A percentile compares a stretch with the other conserved stretches of the same genome.
phyloP scores from a whole-genome alignment of 2,888 invertebrate genomes.

The Chrysodeixis includens region DNA sequence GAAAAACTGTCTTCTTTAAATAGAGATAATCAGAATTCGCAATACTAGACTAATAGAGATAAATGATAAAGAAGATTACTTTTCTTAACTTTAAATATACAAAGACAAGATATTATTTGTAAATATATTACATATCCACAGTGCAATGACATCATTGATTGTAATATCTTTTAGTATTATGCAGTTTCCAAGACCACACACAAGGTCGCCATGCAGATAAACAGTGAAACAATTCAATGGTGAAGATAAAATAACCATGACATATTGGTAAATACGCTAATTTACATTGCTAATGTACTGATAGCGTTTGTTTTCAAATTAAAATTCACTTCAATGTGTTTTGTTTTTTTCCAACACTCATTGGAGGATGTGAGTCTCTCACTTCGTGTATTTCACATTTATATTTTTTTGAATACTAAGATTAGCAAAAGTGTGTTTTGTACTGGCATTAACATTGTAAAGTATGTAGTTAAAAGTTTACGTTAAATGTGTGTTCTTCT shows the following conservation, averaged over 20 bases:
- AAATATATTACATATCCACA: background rate
- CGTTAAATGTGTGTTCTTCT: too few species aligned
- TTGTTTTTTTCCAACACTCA: constrained; percentile 27
- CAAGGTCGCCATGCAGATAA: constrained; percentile 10
- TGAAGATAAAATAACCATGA: constrained; percentile 34
- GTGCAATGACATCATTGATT: background rate
- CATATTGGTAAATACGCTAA: constrained; percentile 31
- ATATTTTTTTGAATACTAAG: too few species aligned
- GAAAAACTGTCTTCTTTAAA: too few species aligned
- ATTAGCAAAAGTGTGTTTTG: too few species aligned
- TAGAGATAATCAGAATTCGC: too few species aligned
- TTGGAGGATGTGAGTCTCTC: constrained; percentile 12
- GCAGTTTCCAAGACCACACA: background rate
- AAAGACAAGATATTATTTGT: too few species aligned
- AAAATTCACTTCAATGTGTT: constrained; percentile 24
- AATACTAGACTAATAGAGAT: too few species aligned
- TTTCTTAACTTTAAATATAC: too few species aligned
- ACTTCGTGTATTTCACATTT: background rate
- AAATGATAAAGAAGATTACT: too few species aligned
- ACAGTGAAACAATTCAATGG: constrained; percentile 13
- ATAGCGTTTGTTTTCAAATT: constrained; percentile 40
- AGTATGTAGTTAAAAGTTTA: too few species aligned
- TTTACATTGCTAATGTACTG: constrained; percentile 42
- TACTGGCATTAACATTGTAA: too few species aligned
- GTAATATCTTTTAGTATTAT: background rate